Conservation (phyloP, 2,888 invertebrate species). For the Tetranychus truncatus region DNA sequence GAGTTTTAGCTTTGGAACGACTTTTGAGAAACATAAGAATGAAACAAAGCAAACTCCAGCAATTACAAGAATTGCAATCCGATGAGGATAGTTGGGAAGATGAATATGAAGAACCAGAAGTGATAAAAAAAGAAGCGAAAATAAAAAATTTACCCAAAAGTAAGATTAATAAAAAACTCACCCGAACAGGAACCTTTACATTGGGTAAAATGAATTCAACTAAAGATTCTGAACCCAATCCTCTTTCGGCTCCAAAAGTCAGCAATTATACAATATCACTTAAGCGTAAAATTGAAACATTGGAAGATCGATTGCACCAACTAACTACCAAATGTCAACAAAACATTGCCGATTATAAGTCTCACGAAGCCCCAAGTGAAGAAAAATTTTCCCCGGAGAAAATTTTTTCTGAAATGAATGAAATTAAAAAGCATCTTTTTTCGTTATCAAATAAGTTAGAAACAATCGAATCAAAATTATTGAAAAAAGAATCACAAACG, state of each 20-base stretch:
- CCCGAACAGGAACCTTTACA: background rate
- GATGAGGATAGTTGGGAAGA: background rate
- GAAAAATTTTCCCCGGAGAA: background rate
- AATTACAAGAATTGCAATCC: slow-evolving; percentile 33
- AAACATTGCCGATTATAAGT: background rate
- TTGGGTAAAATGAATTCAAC: slow-evolving; percentile 33
- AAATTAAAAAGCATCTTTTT: background rate
- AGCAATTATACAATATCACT: background rate
- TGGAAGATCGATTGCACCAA: slow-evolving; percentile 44
- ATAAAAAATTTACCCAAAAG: background rate
- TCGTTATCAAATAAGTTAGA: background rate
- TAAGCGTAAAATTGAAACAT: slow-evolving; percentile 44
- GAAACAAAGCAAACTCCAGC: slow-evolving; percentile 46
- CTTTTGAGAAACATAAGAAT: slow-evolving; percentile 38
- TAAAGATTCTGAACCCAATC: slow-evolving; percentile 24
- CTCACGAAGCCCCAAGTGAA: background rate
- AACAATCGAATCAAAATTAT: slow-evolving; percentile 3
- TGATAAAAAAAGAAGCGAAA: background rate
- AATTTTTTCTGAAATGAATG: background rate
- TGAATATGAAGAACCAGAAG: slow-evolving; percentile 44
- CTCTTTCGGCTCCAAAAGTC: background rate
- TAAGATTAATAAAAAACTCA: slow-evolving; percentile 37
- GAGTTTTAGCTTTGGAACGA: slow-evolving; percentile 26
- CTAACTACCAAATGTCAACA: slow-evolving; percentile 3
- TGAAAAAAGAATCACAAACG: background rate